Base-by-base conservation (phyloP, 2,888 invertebrate genomes). In the Erynnis tages region DNA sequence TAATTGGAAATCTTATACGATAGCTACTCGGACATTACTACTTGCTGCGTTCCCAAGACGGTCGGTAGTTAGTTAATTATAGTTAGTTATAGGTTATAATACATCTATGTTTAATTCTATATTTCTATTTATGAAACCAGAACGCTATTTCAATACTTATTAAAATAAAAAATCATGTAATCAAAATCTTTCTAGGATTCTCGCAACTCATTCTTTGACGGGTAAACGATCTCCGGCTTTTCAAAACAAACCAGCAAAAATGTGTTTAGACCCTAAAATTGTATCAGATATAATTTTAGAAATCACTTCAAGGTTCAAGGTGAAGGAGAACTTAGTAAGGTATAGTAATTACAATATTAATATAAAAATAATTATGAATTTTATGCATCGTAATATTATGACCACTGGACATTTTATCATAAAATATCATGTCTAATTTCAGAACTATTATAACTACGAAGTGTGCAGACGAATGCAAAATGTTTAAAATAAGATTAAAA, bases 401-500 rank as follows among this genome's bases (percentile, higher is more conserved):
- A 25, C 1, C n/a, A 8, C 6, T 25, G 7, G 8, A 25, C 8
- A 25, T 0, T 25, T 27, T 4, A 27, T 14, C 7, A 8, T 32
- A 10, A 4, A 32, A 32, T 14, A 1, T 16, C 17, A n/a, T 45
- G 16, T 17, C 8, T 10, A 47, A 44, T 77, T 76, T 19, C 73
- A 91, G 92, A 58, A 85, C 82, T 38, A 90, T 91, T 1, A 92
- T 93, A 7, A 92, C 92, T 6, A 91, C 91, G 0, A 93, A 92
- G 69, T 92, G 92, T 61, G 91, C 92, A 0, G 92, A 93, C 58
- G 93, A 93, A 67, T 90, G 90, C 57, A 93, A 93, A 74, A 91
- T 92, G 91, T 77, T 73, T 56, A 90, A 82, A 47, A 81, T 82
- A 48, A 69, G 86, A 54, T 63, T 75, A 45, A 75, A 73, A 44